A percentile compares a stretch with the other conserved stretches of the same genome.
Conservation (phyloP, 2,888 invertebrate genomes). For the Vanessa cardui region DNA sequence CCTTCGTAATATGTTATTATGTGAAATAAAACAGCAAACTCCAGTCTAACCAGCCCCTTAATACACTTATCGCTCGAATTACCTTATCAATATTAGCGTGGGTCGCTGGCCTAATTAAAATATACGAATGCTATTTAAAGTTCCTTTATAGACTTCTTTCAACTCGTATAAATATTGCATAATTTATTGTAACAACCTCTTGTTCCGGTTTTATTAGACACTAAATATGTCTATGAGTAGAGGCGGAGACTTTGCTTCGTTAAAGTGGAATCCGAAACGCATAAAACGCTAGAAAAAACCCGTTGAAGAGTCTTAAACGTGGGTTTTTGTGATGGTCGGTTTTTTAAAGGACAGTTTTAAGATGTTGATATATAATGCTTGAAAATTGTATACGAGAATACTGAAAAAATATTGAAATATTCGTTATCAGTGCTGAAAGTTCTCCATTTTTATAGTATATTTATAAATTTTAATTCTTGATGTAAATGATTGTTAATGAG, state of each 20-base stretch:
- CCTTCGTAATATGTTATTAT: slow-evolving; percentile 75
- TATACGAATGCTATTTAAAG: slow-evolving; percentile 73
- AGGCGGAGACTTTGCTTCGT: slow-evolving; percentile 24
- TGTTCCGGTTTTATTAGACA: slow-evolving; percentile 31
- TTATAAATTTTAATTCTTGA: too few relatives aligned
- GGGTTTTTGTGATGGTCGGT: background rate
- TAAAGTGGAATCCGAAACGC: slow-evolving; percentile 33
- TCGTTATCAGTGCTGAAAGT: too few relatives aligned
- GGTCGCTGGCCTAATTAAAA: slow-evolving; percentile 74
- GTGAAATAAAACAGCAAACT: slow-evolving; percentile 72
- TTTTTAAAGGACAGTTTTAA: background rate
- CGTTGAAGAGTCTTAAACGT: slow-evolving; percentile 14
- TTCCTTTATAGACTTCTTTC: slow-evolving; percentile 47
- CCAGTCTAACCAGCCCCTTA: slow-evolving; percentile 50
- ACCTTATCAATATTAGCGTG: slow-evolving; percentile 70
- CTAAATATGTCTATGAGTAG: slow-evolving; percentile 13
- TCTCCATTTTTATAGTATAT: too few relatives aligned
- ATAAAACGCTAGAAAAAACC: slow-evolving; percentile 21
- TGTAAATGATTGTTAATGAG: too few relatives aligned
- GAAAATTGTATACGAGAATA: background rate
- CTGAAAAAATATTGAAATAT: too few relatives aligned
- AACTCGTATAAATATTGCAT: slow-evolving; percentile 20
- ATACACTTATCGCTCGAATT: slow-evolving; percentile 53
- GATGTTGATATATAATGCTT: background rate
- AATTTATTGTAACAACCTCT: slow-evolving; percentile 26